These are phyloP conservation scores for Lipophrys pholis DNA, from an alignment of 2,113 vertebrate species.

Conservation along the genomic window DNA sequence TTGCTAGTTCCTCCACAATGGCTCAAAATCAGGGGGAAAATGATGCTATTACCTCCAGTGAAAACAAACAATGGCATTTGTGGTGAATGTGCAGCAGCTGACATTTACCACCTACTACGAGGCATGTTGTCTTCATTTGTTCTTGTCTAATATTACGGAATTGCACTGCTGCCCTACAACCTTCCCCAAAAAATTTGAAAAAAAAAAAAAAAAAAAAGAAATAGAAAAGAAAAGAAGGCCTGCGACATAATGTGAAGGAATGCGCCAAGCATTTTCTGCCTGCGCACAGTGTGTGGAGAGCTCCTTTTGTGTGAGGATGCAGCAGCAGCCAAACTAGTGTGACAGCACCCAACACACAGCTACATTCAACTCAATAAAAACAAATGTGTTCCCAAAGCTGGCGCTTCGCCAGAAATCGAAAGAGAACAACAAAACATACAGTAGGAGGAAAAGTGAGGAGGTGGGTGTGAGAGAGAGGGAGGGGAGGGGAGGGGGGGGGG, in stretches of 20 bases:
- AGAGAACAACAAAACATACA: conserved; percentile 31
- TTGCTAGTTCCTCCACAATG: conserved; percentile 72
- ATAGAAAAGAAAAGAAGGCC: neutral
- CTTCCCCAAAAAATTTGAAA: neutral
- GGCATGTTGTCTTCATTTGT: conserved; percentile 77
- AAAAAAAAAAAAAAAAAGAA: conserved; percentile 6
- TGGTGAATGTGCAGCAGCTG: conserved; percentile 65
- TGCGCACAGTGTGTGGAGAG: conserved; percentile 21
- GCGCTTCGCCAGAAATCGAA: conserved; percentile 34
- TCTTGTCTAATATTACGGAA: conserved; percentile 66
- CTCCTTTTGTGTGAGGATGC: conserved; percentile 53
- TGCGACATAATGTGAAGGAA: conserved; percentile 56
- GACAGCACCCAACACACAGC: conserved; percentile 50
- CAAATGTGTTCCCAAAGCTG: conserved; percentile 53
- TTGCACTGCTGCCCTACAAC: conserved; percentile 51
- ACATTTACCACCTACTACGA: conserved; percentile 80
- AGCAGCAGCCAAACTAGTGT: conserved; percentile 35
- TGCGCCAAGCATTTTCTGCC: conserved; percentile 48
- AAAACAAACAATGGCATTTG: conserved; percentile 78
- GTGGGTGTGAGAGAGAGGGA: too few relatives aligned
- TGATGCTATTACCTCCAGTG: conserved; percentile 74
- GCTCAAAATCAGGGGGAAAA: conserved; percentile 74
- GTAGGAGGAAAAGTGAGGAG: conserved; percentile 2
- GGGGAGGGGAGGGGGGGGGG: neutral
- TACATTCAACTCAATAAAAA: conserved; percentile 52